Conservation (phyloP, 2,888 invertebrate genomes). For the Callyntrura sp. region DNA sequence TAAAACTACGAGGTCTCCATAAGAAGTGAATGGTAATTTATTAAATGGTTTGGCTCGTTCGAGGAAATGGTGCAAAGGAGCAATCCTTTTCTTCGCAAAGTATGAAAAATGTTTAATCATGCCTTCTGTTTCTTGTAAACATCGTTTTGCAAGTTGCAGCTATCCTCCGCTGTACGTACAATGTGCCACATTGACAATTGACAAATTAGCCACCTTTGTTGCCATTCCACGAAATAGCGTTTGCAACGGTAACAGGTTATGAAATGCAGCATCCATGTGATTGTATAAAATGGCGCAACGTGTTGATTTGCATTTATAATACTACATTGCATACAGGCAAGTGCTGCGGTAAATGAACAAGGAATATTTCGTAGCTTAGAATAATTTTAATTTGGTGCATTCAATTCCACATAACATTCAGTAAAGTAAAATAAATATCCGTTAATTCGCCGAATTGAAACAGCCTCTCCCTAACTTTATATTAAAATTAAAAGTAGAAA, state of each 20-base stretch:
- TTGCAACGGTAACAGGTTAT: not conserved
- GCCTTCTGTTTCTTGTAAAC: not conserved
- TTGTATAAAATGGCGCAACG: not conserved
- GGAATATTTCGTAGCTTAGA: too few species aligned
- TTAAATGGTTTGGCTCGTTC: constrained; percentile 46
- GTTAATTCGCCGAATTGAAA: not conserved
- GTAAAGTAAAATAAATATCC: too few species aligned
- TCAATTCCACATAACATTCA: too few species aligned
- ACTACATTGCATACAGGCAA: too few species aligned
- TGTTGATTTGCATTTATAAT: too few species aligned
- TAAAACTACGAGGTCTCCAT: constrained; percentile 11
- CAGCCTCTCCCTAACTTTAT: not conserved
- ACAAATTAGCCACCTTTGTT: constrained; percentile 22
- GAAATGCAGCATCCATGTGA: not conserved
- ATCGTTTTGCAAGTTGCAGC: too few species aligned
- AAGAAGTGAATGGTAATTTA: constrained; percentile 16
- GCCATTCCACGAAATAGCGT: not conserved
- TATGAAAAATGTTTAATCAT: not conserved
- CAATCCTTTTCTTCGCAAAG: not conserved
- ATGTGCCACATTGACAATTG: not conserved
- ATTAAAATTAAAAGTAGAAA: not conserved
- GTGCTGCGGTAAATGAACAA: too few species aligned
- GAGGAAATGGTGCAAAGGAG: not conserved
- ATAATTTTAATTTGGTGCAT: too few species aligned
- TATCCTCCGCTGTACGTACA: not conserved